Conservation (phyloP, 1,140 invertebrate species). For the Pseudomyrmex pallidus region DNA sequence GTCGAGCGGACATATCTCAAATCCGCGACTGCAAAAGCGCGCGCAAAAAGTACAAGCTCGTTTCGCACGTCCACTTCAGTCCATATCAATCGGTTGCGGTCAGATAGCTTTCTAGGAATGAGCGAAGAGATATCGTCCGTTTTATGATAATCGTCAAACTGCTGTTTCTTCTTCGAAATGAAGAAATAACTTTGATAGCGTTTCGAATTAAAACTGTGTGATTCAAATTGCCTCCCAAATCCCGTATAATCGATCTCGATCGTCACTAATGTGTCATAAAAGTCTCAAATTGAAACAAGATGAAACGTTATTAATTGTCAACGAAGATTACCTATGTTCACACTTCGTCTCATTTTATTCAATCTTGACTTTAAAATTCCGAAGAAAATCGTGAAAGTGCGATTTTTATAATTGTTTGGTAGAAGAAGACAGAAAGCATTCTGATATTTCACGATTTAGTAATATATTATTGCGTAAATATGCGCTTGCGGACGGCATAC, state of each 20-base stretch:
- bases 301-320: background rate
- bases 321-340: background rate
- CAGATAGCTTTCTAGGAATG: slow-evolving; percentile 70
- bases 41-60: slow-evolving; percentile 67
- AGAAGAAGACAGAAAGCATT: slow-evolving; percentile 19
- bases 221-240: background rate
- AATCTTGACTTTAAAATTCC: slow-evolving; percentile 36
- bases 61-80: slow-evolving; percentile 64
- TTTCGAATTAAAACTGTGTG: slow-evolving; percentile 2
- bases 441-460: slow-evolving; percentile 64
- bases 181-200: background rate
- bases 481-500: slow-evolving; percentile 22
- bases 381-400: slow-evolving; percentile 23
- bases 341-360: slow-evolving; percentile 2
- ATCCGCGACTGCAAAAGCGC: slow-evolving; percentile 42
- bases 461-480: slow-evolving; percentile 62
- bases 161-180: background rate
- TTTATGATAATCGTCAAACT: background rate
- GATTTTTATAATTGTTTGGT: background rate
- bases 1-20: slow-evolving; percentile 63
- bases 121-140: slow-evolving; percentile 48
- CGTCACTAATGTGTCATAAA: background rate
- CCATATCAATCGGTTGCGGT: slow-evolving; percentile 50
- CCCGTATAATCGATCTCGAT: background rate
- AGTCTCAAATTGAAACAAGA: background rate